A percentile compares a stretch with the other conserved stretches of the same genome.
phyloP scores from a whole-genome alignment of 2,888 invertebrate species.

The Hydraecia micacea region DNA sequence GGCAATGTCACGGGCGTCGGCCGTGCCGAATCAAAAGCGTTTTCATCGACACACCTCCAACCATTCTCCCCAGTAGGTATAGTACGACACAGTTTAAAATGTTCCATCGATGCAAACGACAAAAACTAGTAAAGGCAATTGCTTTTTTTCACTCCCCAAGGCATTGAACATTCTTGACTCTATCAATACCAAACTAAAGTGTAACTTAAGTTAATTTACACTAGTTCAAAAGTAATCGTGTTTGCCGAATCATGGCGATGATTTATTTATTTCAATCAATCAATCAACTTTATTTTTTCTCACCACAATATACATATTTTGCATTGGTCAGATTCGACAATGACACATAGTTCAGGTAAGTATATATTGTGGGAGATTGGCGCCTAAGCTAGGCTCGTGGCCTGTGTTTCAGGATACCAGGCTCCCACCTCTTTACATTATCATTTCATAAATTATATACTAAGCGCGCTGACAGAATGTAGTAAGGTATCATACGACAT shows the following conservation, averaged over 20 bases:
- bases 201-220: background rate
- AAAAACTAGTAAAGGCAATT: background rate
- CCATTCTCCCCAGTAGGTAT: constrained; percentile 53
- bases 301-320: too few relatives aligned
- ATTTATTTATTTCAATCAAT: background rate
- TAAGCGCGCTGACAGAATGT: too few relatives aligned
- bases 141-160: background rate
- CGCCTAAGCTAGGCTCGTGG: too few relatives aligned
- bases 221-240: too few relatives aligned
- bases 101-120: background rate
- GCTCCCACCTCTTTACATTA: too few relatives aligned
- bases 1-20: constrained; percentile 78
- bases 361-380: too few relatives aligned
- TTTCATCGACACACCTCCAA: constrained; percentile 74
- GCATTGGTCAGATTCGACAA: too few relatives aligned
- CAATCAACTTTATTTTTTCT: too few relatives aligned
- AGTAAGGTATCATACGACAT: too few relatives aligned
- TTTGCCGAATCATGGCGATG: background rate
- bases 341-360: too few relatives aligned
- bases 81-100: constrained; percentile 14
- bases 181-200: background rate
- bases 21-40: constrained; percentile 74
- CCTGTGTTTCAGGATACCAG: too few relatives aligned
- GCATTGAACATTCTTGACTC: background rate
- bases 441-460: too few relatives aligned